phyloP scores from a whole-genome alignment of 2,113 vertebrate genomes.

The Oncorhynchus nerka region DNA sequence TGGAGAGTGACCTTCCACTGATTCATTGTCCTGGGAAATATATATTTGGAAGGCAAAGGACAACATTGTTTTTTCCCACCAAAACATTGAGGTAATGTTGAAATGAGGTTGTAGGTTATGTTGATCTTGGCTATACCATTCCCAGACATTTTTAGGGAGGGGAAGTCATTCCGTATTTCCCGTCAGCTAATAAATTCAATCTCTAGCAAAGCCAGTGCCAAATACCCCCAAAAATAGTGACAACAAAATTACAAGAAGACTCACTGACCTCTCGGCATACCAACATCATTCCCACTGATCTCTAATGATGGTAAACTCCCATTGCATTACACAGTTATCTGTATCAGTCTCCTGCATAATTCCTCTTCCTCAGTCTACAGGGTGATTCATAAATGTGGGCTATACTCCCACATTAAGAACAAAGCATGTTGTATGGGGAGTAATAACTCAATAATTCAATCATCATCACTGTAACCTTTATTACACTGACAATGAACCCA shows the following conservation, averaged over 20 bases:
- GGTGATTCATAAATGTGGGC: not conserved
- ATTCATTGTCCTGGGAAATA: conserved; percentile 34
- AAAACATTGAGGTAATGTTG: conserved; percentile 19
- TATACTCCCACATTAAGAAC: not conserved
- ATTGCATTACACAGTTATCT: not conserved
- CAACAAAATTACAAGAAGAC: not conserved
- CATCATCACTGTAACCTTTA: not conserved
- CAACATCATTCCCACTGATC: not conserved
- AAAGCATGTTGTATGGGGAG: not conserved
- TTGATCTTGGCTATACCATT: conserved; percentile 32
- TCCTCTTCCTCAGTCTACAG: not conserved
- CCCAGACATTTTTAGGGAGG: conserved; percentile 5
- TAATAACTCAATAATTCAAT: not conserved
- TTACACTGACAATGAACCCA: not conserved
- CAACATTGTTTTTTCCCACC: conserved; percentile 16
- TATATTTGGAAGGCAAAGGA: conserved; percentile 15
- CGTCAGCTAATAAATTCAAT: conserved; percentile 12
- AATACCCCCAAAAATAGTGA: conserved; percentile 21
- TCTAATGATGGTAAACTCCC: not conserved
- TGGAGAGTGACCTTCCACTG: conserved; percentile 35
- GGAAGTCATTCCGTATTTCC: conserved; percentile 11
- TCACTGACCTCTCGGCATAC: not conserved
- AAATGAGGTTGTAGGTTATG: conserved; percentile 14
- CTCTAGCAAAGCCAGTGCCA: conserved; percentile 9
- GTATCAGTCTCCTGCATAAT: conserved; percentile 12